Percentiles rank a stretch among this genome's conserved stretches.
Evolutionary conservation across 1,140 invertebrate genomes (phyloP).

Genomic region (Coboldia fuscipes): DNA sequence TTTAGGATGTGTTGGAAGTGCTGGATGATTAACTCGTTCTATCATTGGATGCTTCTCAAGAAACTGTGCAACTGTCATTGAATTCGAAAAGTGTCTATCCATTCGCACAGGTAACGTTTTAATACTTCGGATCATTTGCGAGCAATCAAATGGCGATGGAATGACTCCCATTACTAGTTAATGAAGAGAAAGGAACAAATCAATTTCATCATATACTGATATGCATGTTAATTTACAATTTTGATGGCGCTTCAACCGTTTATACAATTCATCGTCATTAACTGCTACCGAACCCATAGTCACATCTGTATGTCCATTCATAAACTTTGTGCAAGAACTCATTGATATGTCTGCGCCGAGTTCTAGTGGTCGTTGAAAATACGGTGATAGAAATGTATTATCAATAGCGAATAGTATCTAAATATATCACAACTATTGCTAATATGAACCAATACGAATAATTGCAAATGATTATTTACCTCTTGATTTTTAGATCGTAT

Average conservation of each 20-base stretch:
- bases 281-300: slow-evolving; percentile 43
- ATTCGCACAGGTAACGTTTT: slow-evolving; percentile 62
- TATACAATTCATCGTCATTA: slow-evolving; percentile 33
- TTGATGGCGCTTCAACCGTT: slow-evolving; percentile 42
- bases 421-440: slow-evolving; percentile 5
- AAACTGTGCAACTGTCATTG: slow-evolving; percentile 42
- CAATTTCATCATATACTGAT: slow-evolving; percentile 28
- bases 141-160: slow-evolving; percentile 67
- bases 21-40: slow-evolving; percentile 40
- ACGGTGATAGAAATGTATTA: slow-evolving; percentile 45
- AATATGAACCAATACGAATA: slow-evolving; percentile 1
- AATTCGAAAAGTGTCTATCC: slow-evolving; percentile 51
- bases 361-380: slow-evolving; percentile 31
- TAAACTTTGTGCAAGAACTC: slow-evolving; percentile 49
- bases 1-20: slow-evolving; percentile 51
- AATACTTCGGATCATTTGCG: slow-evolving; percentile 49
- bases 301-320: slow-evolving; percentile 50
- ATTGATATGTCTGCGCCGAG: slow-evolving; percentile 43
- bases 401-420: slow-evolving; percentile 40
- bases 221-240: slow-evolving; percentile 27
- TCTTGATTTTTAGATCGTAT: slow-evolving; percentile 6
- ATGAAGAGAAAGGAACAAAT: slow-evolving; percentile 23
- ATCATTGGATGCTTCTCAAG: slow-evolving; percentile 39
- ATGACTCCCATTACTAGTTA: slow-evolving; percentile 41
- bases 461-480: background rate